A percentile compares a stretch with the other conserved stretches of the same genome.
Evolutionary conservation across 2,888 invertebrate genomes (phyloP).

Genomic region (Malthinus seriepunctatus): DNA sequence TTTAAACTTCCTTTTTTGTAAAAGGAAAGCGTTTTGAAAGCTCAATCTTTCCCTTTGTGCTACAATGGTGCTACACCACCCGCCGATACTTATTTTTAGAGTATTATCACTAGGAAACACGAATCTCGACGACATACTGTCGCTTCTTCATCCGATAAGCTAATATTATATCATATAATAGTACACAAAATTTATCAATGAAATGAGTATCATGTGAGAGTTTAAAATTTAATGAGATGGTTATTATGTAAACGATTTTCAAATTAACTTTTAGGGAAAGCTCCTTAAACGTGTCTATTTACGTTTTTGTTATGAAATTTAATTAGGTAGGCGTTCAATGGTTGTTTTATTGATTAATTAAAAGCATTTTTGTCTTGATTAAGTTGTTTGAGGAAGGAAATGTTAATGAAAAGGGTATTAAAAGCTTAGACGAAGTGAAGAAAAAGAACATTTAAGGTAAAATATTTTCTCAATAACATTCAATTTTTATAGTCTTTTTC

Average conservation of each 20-base stretch:
- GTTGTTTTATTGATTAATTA: too few relatives aligned
- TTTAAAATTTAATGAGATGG: slow-evolving; percentile 10
- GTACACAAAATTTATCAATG: slow-evolving; percentile 15
- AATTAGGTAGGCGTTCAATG: neutral
- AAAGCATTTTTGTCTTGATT: too few relatives aligned
- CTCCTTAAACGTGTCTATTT: neutral
- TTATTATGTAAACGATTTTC: slow-evolving; percentile 10
- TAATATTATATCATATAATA: slow-evolving; percentile 16
- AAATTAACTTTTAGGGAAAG: neutral
- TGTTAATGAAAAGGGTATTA: too few relatives aligned
- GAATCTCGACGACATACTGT: slow-evolving; percentile 14
- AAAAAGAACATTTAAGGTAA: too few relatives aligned
- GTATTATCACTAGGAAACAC: slow-evolving; percentile 15
- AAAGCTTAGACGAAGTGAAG: too few relatives aligned
- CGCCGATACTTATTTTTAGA: slow-evolving; percentile 16
- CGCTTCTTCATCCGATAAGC: slow-evolving; percentile 13
- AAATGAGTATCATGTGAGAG: slow-evolving; percentile 7
- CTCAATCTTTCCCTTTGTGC: neutral
- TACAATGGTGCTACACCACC: too few relatives aligned
- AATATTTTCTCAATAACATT: too few relatives aligned
- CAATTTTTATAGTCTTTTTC: too few relatives aligned
- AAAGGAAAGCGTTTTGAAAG: neutral
- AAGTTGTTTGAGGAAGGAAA: too few relatives aligned
- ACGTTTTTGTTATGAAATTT: neutral
- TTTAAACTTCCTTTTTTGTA: neutral